Evolutionary conservation across 2,113 vertebrate genomes (phyloP).

Genomic region (Ptyas mucosa): DNA sequence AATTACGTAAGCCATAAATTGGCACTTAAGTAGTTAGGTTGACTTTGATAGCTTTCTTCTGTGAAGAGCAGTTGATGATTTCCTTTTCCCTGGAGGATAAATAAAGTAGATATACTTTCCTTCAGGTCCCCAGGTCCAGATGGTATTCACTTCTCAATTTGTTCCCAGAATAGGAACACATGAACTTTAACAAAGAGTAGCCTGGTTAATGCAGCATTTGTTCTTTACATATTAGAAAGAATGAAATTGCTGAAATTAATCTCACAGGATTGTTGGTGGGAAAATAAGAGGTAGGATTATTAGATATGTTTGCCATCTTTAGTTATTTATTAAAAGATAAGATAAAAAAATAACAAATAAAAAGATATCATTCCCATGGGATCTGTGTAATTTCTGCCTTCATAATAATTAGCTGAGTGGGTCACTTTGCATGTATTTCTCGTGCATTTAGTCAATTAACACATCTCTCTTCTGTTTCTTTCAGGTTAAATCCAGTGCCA

Average conservation of each 20-base stretch:
- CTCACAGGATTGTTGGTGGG: neutral
- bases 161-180: neutral
- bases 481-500: constrained; percentile 63
- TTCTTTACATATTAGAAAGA: neutral
- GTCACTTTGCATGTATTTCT: neutral
- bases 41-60: neutral
- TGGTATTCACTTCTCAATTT: neutral
- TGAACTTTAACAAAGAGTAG: neutral
- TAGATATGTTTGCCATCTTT: neutral
- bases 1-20: neutral
- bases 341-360: neutral
- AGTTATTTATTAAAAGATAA: neutral
- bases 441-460: neutral
- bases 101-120: neutral
- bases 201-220: neutral
- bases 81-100: neutral
- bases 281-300: neutral
- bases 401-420: neutral
- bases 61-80: neutral
- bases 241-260: neutral
- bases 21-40: neutral
- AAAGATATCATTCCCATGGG: neutral
- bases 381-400: neutral
- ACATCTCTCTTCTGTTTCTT: constrained; percentile 38
- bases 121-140: neutral